Evolutionary conservation across 2,797 vertebrate species (phyloP).

Genomic region (Coilia nasus): DNA sequence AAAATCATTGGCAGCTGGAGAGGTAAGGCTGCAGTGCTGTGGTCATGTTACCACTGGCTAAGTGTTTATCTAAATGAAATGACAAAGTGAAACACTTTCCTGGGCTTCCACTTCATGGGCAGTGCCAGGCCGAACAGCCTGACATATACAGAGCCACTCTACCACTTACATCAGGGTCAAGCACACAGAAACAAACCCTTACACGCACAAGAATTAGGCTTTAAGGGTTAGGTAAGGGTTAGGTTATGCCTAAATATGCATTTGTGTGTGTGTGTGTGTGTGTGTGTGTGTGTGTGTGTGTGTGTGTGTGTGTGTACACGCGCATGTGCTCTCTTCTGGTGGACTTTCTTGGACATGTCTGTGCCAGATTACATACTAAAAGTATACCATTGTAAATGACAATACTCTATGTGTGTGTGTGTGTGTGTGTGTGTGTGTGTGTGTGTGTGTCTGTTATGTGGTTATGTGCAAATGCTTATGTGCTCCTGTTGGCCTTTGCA

Average conservation of each 20-base stretch:
- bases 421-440: conserved; percentile 22
- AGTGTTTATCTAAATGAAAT: conserved; percentile 5
- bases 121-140: not conserved
- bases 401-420: conserved; percentile 28
- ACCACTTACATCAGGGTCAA: conserved; percentile 42
- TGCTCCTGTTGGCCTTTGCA: not conserved
- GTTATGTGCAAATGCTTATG: not conserved
- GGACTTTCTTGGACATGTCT: conserved; percentile 61
- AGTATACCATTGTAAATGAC: conserved; percentile 57
- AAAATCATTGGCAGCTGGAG: too few species aligned
- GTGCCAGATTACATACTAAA: conserved; percentile 68
- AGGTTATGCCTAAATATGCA: too few species aligned
- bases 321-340: conserved; percentile 36
- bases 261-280: conserved; percentile 4
- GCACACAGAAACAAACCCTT: conserved; percentile 38
- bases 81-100: not conserved
- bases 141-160: not conserved
- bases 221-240: not conserved
- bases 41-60: not conserved
- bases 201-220: not conserved
- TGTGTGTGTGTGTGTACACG: conserved; percentile 38
- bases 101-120: not conserved
- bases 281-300: conserved; percentile 40
- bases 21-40: not conserved
- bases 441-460: not conserved